Percentiles rank a stretch among this genome's conserved stretches.
Conservation (phyloP, 2,113 vertebrate genomes). For the Myotis lucifugus region DNA sequence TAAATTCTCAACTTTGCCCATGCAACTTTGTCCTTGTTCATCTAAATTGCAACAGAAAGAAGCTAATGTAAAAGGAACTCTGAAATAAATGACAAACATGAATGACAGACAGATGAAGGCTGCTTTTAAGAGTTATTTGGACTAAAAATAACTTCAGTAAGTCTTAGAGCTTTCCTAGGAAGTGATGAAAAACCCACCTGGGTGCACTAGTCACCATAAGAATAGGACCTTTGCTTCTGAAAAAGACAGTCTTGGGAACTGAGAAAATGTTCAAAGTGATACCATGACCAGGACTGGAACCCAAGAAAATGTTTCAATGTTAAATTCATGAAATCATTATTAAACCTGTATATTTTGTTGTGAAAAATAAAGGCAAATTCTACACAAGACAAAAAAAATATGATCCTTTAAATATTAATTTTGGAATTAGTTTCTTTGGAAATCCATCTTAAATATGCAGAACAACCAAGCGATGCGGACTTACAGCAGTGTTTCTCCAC, state of each 20-base stretch:
- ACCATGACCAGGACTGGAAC: neutral
- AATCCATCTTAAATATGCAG: neutral
- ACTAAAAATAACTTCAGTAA: slow-evolving; percentile 64
- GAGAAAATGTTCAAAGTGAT: slow-evolving; percentile 1
- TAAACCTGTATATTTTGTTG: neutral
- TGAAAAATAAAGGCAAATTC: neutral
- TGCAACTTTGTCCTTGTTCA: slow-evolving; percentile 24
- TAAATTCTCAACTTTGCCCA: slow-evolving; percentile 41
- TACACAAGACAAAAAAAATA: neutral
- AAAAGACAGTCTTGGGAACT: neutral
- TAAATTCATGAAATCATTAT: neutral
- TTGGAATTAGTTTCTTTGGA: neutral
- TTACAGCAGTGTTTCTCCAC: neutral
- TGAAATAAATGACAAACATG: slow-evolving; percentile 56
- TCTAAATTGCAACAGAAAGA: slow-evolving; percentile 54
- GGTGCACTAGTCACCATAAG: slow-evolving; percentile 11
- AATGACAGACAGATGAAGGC: slow-evolving; percentile 51
- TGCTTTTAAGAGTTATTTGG: slow-evolving; percentile 54
- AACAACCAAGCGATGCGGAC: neutral
- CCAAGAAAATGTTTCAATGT: neutral
- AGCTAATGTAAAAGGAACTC: slow-evolving; percentile 50
- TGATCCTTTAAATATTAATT: neutral
- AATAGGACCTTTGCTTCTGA: slow-evolving; percentile 17
- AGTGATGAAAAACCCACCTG: slow-evolving; percentile 29
- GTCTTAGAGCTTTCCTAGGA: slow-evolving; percentile 52